Conservation (phyloP, 2,888 invertebrate species). For the Caenorhabditis sinica region DNA sequence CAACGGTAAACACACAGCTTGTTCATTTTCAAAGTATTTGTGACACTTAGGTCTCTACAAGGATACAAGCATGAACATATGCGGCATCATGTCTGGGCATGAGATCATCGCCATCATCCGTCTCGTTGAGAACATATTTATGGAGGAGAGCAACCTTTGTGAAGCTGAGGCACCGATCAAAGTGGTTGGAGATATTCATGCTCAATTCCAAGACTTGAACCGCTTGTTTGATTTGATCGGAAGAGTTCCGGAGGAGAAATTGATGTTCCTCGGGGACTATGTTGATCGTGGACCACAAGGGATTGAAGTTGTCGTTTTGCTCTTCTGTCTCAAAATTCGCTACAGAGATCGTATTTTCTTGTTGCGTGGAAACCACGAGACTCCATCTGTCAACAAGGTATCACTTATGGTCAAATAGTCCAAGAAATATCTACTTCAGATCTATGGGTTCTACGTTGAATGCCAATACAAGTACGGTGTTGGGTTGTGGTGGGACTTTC, state of each 20-base stretch:
- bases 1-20: slow-evolving; percentile 49
- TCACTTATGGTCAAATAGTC: background rate
- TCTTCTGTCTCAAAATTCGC: slow-evolving; percentile 79
- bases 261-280: slow-evolving; percentile 79
- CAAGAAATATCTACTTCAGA: slow-evolving; percentile 18
- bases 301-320: slow-evolving; percentile 75
- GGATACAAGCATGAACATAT: slow-evolving; percentile 66
- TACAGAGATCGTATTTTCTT: slow-evolving; percentile 77
- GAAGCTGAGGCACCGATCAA: slow-evolving; percentile 80
- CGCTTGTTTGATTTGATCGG: slow-evolving; percentile 79
- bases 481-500: slow-evolving; percentile 81
- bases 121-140: slow-evolving; percentile 66
- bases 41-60: slow-evolving; percentile 67
- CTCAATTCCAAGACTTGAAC: slow-evolving; percentile 78
- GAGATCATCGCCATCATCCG: slow-evolving; percentile 75
- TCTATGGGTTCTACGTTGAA: slow-evolving; percentile 80
- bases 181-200: slow-evolving; percentile 80
- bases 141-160: slow-evolving; percentile 75
- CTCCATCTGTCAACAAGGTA: slow-evolving; percentile 77
- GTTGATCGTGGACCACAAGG: slow-evolving; percentile 81
- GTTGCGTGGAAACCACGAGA: slow-evolving; percentile 81
- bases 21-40: background rate
- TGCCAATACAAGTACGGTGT: slow-evolving; percentile 77
- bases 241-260: slow-evolving; percentile 76
- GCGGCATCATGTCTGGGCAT: slow-evolving; percentile 67